These are phyloP conservation scores for Taeniopygia guttata DNA, from an alignment of 2,797 vertebrate genomes.

Conservation along the genomic window DNA sequence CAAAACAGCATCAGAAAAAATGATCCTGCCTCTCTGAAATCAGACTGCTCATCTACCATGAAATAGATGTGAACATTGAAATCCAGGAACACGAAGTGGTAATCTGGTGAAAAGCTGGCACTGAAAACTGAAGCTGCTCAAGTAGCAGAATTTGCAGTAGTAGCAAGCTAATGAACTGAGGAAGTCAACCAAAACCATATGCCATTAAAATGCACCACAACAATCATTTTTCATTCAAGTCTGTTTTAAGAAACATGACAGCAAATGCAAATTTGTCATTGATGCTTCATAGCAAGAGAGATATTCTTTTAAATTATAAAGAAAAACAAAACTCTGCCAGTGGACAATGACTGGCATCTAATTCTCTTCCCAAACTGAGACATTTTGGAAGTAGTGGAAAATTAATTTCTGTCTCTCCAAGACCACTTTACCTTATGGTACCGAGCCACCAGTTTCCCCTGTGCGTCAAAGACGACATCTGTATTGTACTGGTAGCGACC, in stretches of 20 bases:
- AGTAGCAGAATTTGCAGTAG: neutral
- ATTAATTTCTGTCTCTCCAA: neutral
- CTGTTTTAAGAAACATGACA: neutral
- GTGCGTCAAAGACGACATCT: conserved; percentile 59
- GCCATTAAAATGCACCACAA: neutral
- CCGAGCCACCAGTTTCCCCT: conserved; percentile 73
- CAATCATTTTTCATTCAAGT: neutral
- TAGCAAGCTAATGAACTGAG: neutral
- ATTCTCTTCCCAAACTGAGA: neutral
- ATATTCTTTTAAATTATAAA: neutral
- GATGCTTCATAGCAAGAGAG: neutral
- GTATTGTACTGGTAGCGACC: conserved; percentile 76
- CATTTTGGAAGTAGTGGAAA: neutral
- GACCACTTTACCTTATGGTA: conserved; percentile 71
- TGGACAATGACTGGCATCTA: neutral
- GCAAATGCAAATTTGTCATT: neutral
- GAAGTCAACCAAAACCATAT: neutral
- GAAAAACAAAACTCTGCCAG: neutral
- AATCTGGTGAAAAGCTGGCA: neutral
- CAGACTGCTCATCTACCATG: neutral
- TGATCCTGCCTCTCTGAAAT: neutral
- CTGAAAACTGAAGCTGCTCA: neutral
- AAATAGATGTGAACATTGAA: neutral
- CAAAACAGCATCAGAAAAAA: neutral
- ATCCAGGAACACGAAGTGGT: neutral